Conservation (phyloP, 2,113 vertebrate species). For the Scomber colias region DNA sequence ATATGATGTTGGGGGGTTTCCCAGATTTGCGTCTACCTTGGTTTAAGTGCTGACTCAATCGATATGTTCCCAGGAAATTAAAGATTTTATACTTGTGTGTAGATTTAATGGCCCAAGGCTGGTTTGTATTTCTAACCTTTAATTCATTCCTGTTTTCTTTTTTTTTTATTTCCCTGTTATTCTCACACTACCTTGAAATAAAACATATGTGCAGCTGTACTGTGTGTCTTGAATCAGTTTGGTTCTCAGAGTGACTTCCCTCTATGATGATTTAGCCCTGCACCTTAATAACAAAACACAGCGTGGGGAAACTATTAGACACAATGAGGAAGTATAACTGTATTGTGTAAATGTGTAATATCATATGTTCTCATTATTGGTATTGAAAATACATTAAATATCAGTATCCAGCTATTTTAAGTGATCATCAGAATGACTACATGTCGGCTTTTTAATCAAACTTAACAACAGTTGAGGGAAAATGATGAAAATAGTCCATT, state of each 20-base stretch:
- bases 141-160: background rate
- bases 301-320: too few relatives aligned
- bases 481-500: background rate
- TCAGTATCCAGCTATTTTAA: background rate
- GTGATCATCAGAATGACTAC: background rate
- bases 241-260: too few relatives aligned
- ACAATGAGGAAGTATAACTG: too few relatives aligned
- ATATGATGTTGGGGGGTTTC: conserved; percentile 33
- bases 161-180: conserved; percentile 1
- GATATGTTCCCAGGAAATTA: conserved; percentile 52
- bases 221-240: too few relatives aligned
- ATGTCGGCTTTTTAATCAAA: background rate
- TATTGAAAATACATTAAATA: background rate
- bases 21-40: conserved; percentile 17
- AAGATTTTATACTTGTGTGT: conserved; percentile 42
- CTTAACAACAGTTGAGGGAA: conserved; percentile 16
- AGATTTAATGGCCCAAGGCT: conserved; percentile 35
- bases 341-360: too few relatives aligned
- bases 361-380: too few relatives aligned
- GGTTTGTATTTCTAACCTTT: conserved; percentile 30
- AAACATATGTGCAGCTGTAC: background rate
- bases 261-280: too few relatives aligned
- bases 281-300: too few relatives aligned
- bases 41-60: conserved; percentile 53
- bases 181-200: conserved; percentile 14